Evolutionary conservation across 2,888 invertebrate species (phyloP).

Genomic region (Stegana nigrithorax): DNA sequence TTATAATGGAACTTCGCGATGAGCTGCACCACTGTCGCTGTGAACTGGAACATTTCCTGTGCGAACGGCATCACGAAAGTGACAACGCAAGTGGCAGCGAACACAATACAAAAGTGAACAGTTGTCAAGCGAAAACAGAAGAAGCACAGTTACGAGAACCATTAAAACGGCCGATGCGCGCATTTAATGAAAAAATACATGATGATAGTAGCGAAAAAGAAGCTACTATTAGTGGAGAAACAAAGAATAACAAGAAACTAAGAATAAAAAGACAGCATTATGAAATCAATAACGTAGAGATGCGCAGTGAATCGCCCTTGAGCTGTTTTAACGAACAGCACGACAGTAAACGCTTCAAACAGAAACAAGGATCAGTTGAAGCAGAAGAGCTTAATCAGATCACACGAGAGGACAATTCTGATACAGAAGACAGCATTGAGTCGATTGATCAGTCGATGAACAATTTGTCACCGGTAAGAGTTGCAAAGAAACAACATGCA

Average conservation of each 20-base stretch:
- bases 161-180: constrained; percentile 46
- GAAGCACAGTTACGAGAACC: constrained; percentile 32
- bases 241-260: constrained; percentile 21
- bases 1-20: constrained; percentile 64
- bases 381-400: constrained; percentile 13
- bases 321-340: no score
- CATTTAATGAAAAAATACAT: no score
- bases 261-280: constrained; percentile 30
- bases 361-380: constrained; percentile 6
- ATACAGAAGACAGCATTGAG: neutral
- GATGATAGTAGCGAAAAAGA: no score
- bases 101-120: constrained; percentile 49
- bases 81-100: constrained; percentile 21
- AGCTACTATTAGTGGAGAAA: no score
- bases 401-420: constrained; percentile 18
- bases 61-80: constrained; percentile 31
- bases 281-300: constrained; percentile 19
- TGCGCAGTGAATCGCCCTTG: constrained; percentile 37
- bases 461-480: neutral
- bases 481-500: constrained; percentile 2
- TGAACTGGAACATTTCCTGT: constrained; percentile 48
- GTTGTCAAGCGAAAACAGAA: constrained; percentile 18
- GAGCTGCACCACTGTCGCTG: constrained; percentile 63
- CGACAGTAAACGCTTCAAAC: neutral
- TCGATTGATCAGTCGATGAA: neutral